phyloP scores from a whole-genome alignment of 2,888 invertebrate genomes.

The Cephonodes hylas region DNA sequence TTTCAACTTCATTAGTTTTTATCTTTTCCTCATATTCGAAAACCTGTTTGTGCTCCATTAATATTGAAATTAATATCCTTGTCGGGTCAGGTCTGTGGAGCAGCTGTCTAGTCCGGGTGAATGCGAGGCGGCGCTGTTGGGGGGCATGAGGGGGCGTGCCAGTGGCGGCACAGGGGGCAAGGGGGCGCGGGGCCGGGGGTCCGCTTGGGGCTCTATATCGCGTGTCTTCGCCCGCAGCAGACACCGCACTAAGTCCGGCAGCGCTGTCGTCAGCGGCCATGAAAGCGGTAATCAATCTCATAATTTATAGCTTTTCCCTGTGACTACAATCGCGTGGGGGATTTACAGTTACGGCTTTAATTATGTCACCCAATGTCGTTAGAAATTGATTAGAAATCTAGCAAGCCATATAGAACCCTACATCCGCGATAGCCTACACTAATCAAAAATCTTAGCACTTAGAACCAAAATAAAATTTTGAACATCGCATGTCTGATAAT shows the following conservation, averaged over 20 bases:
- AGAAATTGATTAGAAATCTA: too few species aligned
- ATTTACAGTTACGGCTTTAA: too few species aligned
- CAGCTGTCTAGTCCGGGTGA: constrained; percentile 91
- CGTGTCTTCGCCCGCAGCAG: constrained; percentile 93
- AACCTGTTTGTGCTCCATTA: too few species aligned
- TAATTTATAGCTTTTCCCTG: neutral
- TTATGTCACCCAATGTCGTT: too few species aligned
- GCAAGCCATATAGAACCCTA: too few species aligned
- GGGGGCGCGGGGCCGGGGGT: constrained; percentile 83
- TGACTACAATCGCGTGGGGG: too few species aligned
- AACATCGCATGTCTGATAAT: too few species aligned
- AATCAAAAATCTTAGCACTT: too few species aligned
- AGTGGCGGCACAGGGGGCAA: constrained; percentile 54
- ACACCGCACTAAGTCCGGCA: constrained; percentile 89
- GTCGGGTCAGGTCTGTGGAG: constrained; percentile 84
- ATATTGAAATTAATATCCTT: neutral
- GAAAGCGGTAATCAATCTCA: constrained; percentile 79
- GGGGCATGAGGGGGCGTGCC: constrained; percentile 64
- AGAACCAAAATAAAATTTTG: too few species aligned
- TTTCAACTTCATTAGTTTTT: neutral
- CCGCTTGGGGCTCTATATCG: constrained; percentile 95
- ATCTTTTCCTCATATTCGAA: neutral
- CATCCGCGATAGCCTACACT: too few species aligned
- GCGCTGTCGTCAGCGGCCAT: constrained; percentile 83
- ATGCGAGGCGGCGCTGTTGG: constrained; percentile 83